Conservation (phyloP, 2,888 invertebrate species). For the Apantesis nais region DNA sequence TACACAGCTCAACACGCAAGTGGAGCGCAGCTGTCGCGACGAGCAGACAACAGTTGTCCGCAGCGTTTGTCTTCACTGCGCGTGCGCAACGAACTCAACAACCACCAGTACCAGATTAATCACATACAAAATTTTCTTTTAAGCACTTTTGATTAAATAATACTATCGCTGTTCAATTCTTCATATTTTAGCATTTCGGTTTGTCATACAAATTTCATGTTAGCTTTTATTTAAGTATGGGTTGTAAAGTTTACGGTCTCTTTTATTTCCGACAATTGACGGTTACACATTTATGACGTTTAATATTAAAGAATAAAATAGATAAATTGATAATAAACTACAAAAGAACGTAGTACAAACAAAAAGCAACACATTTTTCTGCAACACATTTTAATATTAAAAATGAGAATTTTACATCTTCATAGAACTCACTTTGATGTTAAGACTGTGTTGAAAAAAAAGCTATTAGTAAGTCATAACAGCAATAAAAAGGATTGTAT, state of each 20-base stretch:
- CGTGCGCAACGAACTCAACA: constrained; percentile 61
- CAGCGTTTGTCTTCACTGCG: constrained; percentile 73
- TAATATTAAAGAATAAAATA: neutral
- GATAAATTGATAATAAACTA: neutral
- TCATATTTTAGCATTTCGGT: too few relatives aligned
- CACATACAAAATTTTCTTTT: constrained; percentile 66
- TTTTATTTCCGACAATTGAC: neutral
- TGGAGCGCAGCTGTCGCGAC: constrained; percentile 82
- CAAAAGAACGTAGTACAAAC: constrained; percentile 1
- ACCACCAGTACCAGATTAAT: constrained; percentile 66
- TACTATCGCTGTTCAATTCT: constrained; percentile 22
- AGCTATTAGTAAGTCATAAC: constrained; percentile 66
- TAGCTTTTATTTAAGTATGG: neutral
- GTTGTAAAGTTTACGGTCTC: neutral
- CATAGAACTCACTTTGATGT: constrained; percentile 59
- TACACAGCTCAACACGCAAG: constrained; percentile 56
- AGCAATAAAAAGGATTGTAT: constrained; percentile 68
- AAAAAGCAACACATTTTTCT: constrained; percentile 11
- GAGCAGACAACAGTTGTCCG: constrained; percentile 82
- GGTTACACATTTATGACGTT: neutral
- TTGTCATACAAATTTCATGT: neutral
- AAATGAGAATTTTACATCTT: constrained; percentile 31
- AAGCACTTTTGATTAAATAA: constrained; percentile 41
- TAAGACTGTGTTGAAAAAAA: constrained; percentile 67
- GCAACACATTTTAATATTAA: constrained; percentile 34